Evolutionary conservation across 2,888 invertebrate species (phyloP).

Genomic region (Caenorhabditis auriculariae): DNA sequence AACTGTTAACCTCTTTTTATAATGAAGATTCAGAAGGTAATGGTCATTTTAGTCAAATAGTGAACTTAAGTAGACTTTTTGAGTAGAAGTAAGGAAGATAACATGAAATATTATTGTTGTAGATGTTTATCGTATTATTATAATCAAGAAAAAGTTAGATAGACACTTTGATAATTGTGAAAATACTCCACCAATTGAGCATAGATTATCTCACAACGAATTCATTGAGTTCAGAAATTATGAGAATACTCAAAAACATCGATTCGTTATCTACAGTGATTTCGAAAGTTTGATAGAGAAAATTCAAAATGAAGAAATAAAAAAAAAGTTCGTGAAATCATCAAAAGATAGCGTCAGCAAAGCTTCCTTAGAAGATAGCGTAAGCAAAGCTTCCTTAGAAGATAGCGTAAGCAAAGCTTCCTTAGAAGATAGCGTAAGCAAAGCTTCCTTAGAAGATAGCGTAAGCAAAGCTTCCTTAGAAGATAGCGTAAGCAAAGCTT

Average conservation of each 20-base stretch:
- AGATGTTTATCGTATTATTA: constrained; percentile 26
- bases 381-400: too few species aligned
- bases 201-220: constrained; percentile 15
- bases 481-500: too few species aligned
- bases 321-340: too few species aligned
- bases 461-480: too few species aligned
- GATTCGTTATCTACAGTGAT: constrained; percentile 31
- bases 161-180: constrained; percentile 32
- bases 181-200: constrained; percentile 25
- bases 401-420: too few species aligned
- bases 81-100: constrained; percentile 15
- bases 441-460: too few species aligned
- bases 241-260: constrained; percentile 32
- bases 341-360: too few species aligned
- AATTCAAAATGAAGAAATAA: not conserved
- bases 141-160: constrained; percentile 17
- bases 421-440: too few species aligned
- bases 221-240: constrained; percentile 25
- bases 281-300: constrained; percentile 30
- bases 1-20: constrained; percentile 24
- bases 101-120: constrained; percentile 23
- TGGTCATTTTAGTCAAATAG: constrained; percentile 23
- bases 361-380: too few species aligned
- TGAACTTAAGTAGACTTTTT: constrained; percentile 25
- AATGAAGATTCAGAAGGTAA: constrained; percentile 16